Base-by-base conservation (phyloP, 1,140 invertebrate genomes). In the Calephelis virginiensis region DNA sequence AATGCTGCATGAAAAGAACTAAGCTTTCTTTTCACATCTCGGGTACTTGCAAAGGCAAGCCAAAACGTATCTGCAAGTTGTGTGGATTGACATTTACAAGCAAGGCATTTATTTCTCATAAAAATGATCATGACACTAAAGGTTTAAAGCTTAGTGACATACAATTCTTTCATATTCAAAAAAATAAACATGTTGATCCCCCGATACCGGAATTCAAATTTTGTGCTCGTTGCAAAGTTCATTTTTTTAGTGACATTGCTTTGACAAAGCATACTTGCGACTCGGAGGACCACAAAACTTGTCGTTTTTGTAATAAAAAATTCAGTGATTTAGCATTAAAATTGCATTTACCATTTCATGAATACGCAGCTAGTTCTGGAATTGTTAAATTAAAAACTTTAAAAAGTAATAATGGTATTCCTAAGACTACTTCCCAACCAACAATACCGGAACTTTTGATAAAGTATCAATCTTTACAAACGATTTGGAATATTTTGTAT, bases 401-500 rank as follows among this genome's bases (percentile, higher is more conserved):
- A 12, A 43, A n/a, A 64, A 40, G 9, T 46, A 64, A 47, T 5
- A 28, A 7, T 46, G 45, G 38, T 13, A 14, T 56, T 37, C 5
- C n/a, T n/a, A 59, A 61, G 12, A 49, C 11, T 47, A n/a, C 17
- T 17, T n/a, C 28, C 8, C 47, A 66, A n/a, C 46, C 40, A 13
- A 64, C 70, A 17, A 71, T 71, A 48, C 68, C 68, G 0, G 72
- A 74, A 10, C 12, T 77, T 14, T 61, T 74, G 5, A 69, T 71
- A 49, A 77, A 65, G 37, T 72, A 75, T 28, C 61, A 71, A 8
- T 69, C 75, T 1, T 37, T 71, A 8, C 67, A 68, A 60, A 70
- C 65, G 17, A 45, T 74, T 8, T 76, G 74, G 74, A 74, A 76
- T 49, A 68, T 74, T 47, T 62, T 77, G 10, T 79, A 70, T 17